Base-by-base conservation (phyloP, 2,113 vertebrate species). In the Hyla sarda region DNA sequence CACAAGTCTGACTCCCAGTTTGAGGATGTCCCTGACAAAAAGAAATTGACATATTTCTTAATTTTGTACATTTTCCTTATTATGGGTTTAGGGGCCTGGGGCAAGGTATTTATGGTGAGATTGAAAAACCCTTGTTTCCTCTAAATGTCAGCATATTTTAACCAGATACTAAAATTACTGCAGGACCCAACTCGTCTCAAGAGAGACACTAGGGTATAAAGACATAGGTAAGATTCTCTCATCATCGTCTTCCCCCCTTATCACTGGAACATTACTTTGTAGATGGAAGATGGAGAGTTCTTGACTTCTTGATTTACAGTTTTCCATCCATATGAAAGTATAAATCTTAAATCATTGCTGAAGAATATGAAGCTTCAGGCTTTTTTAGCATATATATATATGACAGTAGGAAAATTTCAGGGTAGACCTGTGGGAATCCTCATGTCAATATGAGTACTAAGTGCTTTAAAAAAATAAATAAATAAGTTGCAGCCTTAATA, bases 21-120 rank as follows among this genome's bases (percentile, higher is more conserved):
- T 67, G 79, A 69, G 60, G 79, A 67, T 82, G 19, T 83, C 62
- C 30, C 47, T 83, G 65, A 67, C 37, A 60, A 8, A 82, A 52
- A 71, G 32, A 54, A 52, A 52, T 58, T 73, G 82, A 83, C 82
- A 60, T 56, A 83, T 83, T 60, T 73, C 50, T 83, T 83, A 30
- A 71, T 71, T 69, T 82, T 82, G 65, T 28, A 45, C n/a, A 23
- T 25, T 60, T 80, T 47, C 52, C 30, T 19, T 34, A 62, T 60
- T 47, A 30, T 69, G 74, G 58, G 41, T 54, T 54, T 37, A 50
- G 41, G 25, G 69, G 67, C 84, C 84, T 47, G 34, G 19, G 76
- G 76, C 76, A 81, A 86, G 84, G 84, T 80, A 81, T 80, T 86
- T 81, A 72, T 60, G 65, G 65, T 28, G 34, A 86, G 84, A 86